Percentiles rank a stretch among this genome's conserved stretches.
These are phyloP conservation scores for Rhamnusium bicolor DNA, from an alignment of 2,888 invertebrate species.

Conservation along the genomic window DNA sequence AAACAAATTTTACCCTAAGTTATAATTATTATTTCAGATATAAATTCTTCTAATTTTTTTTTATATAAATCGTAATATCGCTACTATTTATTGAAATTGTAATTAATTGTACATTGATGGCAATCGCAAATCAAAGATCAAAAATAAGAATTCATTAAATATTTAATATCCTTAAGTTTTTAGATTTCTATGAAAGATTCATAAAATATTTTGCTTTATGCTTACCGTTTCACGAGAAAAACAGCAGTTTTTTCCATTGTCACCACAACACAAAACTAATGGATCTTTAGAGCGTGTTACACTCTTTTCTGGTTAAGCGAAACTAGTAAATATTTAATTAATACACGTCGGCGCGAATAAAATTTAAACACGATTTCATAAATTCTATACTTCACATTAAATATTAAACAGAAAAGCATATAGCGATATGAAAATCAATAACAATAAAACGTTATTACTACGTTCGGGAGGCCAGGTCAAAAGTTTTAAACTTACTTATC, in stretches of 20 bases:
- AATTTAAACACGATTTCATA: constrained; percentile 25
- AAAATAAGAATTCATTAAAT: no score
- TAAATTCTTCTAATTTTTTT: no score
- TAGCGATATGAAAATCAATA: not conserved
- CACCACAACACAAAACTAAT: not conserved
- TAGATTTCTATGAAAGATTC: no score
- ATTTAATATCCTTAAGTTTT: no score
- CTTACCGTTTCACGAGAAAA: constrained; percentile 17
- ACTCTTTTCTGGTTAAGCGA: constrained; percentile 12
- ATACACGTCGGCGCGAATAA: constrained; percentile 22
- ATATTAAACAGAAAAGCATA: not conserved
- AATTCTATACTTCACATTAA: not conserved
- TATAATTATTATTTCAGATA: no score
- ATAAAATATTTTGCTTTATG: no score
- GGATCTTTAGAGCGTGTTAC: not conserved
- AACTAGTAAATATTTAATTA: constrained; percentile 37
- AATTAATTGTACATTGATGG: no score
- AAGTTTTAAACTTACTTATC: not conserved
- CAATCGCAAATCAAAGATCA: no score
- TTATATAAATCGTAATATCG: no score
- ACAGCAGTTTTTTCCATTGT: constrained; percentile 22
- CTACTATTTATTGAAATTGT: no score
- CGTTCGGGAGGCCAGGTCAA: not conserved
- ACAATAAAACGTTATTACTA: not conserved
- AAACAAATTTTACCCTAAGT: no score